Conservation (phyloP, 2,888 invertebrate genomes). For the Tipula confusa region DNA sequence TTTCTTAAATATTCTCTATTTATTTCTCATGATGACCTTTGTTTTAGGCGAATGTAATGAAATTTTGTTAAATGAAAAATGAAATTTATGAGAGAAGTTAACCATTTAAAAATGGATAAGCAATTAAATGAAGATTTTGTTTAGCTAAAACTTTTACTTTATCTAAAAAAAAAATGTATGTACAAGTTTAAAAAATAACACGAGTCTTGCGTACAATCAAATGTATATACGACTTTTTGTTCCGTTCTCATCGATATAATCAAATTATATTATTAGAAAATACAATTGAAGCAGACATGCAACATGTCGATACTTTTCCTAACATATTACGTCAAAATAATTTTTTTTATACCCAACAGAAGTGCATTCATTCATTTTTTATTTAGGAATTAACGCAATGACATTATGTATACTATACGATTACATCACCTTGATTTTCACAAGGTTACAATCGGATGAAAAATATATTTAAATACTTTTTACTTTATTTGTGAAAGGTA, state of each 20-base stretch:
- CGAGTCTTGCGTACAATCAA: background rate
- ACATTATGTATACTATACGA: background rate
- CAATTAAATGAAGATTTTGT: constrained; percentile 20
- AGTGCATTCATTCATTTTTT: background rate
- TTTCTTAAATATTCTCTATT: background rate
- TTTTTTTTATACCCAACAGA: too few relatives aligned
- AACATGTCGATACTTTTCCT: background rate
- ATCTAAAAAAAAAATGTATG: background rate
- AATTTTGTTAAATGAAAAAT: background rate
- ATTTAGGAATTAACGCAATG: background rate
- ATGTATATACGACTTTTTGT: background rate
- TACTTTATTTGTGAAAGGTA: background rate
- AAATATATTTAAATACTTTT: background rate
- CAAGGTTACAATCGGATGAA: background rate
- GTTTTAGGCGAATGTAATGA: background rate
- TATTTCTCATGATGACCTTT: background rate
- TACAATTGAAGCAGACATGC: background rate
- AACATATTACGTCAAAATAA: background rate
- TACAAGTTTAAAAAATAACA: background rate
- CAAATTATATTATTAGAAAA: background rate
- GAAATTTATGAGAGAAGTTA: background rate
- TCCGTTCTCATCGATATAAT: background rate
- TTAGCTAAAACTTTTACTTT: background rate
- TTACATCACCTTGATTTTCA: background rate
- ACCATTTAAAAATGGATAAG: background rate